These are phyloP conservation scores for Fragum sueziense DNA, from an alignment of 2,888 invertebrate genomes.

Conservation along the genomic window DNA sequence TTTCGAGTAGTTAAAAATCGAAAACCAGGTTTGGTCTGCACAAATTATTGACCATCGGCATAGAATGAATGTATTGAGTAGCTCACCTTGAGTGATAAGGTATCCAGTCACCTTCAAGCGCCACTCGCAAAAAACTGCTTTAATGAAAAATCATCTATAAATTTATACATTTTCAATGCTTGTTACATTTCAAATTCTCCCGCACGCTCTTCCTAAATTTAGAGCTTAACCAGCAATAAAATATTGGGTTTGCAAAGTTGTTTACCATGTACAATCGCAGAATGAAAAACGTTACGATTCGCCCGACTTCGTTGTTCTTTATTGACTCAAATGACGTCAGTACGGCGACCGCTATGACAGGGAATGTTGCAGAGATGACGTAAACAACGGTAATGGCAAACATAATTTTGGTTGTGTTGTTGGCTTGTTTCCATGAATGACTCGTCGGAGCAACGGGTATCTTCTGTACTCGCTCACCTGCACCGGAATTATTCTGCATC, in stretches of 20 bases:
- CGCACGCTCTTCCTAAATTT: not conserved
- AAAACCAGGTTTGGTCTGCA: no score
- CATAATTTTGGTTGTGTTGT: constrained; percentile 2
- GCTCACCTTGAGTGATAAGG: no score
- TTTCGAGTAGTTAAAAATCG: no score
- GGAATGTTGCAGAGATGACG: not conserved
- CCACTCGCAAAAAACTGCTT: no score
- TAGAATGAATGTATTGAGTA: no score
- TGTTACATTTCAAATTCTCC: no score
- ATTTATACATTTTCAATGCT: no score
- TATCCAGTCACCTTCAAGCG: no score
- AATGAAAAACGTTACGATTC: not conserved
- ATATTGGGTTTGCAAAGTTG: not conserved
- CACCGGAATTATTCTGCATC: not conserved
- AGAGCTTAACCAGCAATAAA: not conserved
- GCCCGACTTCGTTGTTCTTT: not conserved
- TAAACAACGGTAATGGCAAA: not conserved
- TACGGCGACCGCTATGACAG: not conserved
- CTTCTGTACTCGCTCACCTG: not conserved
- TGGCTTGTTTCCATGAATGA: not conserved
- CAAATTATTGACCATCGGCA: no score
- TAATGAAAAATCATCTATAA: no score
- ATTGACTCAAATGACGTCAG: not conserved
- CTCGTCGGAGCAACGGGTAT: not conserved
- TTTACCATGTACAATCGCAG: not conserved